Conservation (phyloP, 2,113 vertebrate genomes). For the Pachyramphus minor region DNA sequence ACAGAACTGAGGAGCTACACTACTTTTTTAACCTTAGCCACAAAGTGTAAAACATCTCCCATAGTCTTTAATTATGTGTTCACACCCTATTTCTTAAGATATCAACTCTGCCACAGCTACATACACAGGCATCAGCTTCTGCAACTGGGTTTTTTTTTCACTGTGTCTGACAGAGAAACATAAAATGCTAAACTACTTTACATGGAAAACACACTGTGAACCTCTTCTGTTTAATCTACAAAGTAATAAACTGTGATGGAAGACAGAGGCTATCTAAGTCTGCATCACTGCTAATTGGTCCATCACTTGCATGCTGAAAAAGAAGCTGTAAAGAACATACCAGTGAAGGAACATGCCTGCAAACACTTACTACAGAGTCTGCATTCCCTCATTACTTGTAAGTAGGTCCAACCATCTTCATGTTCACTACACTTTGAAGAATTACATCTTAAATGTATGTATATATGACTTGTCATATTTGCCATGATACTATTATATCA, state of each 20-base stretch:
- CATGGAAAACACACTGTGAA: background rate
- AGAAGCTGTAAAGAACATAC: background rate
- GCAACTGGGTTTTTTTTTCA: background rate
- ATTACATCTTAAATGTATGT: background rate
- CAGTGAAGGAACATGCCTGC: background rate
- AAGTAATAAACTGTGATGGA: background rate
- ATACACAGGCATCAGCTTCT: background rate
- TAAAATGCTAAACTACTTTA: conserved; percentile 10
- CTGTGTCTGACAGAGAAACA: conserved; percentile 7
- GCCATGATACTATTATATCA: background rate
- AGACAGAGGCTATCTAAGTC: background rate
- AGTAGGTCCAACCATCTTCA: background rate
- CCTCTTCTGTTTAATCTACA: conserved; percentile 11
- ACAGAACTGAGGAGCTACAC: background rate
- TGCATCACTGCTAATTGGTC: conserved; percentile 6
- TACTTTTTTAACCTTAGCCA: background rate
- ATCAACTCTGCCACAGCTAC: background rate
- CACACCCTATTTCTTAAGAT: conserved; percentile 39
- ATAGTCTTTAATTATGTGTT: conserved; percentile 29
- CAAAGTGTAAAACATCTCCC: background rate
- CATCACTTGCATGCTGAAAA: background rate
- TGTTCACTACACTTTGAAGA: background rate
- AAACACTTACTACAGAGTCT: background rate
- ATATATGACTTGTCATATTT: background rate
- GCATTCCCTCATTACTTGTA: background rate